phyloP scores from a whole-genome alignment of 2,888 invertebrate species.

The Xylocampa areola region DNA sequence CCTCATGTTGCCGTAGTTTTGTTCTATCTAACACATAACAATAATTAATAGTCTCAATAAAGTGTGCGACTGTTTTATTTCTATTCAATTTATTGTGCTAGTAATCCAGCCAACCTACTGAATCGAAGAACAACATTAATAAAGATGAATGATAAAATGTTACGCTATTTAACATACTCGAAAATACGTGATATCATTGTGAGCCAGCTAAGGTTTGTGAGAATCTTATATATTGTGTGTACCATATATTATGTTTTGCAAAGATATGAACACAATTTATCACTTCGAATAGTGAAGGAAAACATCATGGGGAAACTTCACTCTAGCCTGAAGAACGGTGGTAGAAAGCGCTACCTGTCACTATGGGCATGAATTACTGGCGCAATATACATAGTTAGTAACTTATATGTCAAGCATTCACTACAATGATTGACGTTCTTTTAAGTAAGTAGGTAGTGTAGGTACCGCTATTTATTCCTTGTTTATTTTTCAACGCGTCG shows the following conservation, averaged over 20 bases:
- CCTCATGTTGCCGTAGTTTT: background rate
- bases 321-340: constrained; percentile 12
- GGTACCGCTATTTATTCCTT: background rate
- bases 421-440: constrained; percentile 30
- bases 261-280: constrained; percentile 32
- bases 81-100: background rate
- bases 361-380: constrained; percentile 26
- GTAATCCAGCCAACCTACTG: background rate
- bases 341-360: constrained; percentile 30
- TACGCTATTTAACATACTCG: background rate
- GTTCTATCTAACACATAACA: background rate
- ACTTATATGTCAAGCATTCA: constrained; percentile 33
- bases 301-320: constrained; percentile 12
- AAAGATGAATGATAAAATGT: background rate
- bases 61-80: background rate
- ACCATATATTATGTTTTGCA: constrained; percentile 6
- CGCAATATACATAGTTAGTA: constrained; percentile 26
- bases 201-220: background rate
- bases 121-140: background rate
- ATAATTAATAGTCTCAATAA: background rate
- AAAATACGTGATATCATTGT: background rate
- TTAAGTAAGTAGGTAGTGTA: too few relatives aligned
- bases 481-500: background rate
- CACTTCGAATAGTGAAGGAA: constrained; percentile 17
- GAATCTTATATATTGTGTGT: constrained; percentile 3